phyloP scores from a whole-genome alignment of 2,888 invertebrate species.

The Athrips mouffetella region DNA sequence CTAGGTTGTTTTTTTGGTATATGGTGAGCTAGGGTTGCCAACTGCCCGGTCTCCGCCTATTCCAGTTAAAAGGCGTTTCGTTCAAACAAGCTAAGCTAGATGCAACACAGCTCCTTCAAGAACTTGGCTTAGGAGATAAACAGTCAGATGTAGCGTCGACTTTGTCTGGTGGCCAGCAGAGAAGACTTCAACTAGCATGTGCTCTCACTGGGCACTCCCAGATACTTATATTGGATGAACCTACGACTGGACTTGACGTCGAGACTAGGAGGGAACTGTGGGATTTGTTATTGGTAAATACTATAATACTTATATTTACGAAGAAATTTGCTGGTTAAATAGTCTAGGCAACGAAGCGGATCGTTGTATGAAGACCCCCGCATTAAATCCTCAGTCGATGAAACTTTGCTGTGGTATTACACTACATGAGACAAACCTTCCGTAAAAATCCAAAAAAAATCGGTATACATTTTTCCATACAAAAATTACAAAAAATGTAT shows the following conservation, averaged over 20 bases:
- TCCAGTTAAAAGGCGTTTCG: conserved; percentile 54
- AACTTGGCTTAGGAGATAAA: conserved; percentile 71
- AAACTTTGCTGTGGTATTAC: too few relatives aligned
- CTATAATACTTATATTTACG: too few relatives aligned
- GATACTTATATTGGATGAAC: conserved; percentile 84
- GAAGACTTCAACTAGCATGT: conserved; percentile 89
- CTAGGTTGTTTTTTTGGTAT: too few relatives aligned
- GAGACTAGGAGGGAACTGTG: conserved; percentile 46
- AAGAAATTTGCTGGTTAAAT: too few relatives aligned
- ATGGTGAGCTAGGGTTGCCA: too few relatives aligned
- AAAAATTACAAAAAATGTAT: too few relatives aligned
- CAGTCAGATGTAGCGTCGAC: conserved; percentile 50
- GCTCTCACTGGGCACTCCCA: conserved; percentile 89
- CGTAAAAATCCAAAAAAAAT: too few relatives aligned
- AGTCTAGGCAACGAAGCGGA: too few relatives aligned
- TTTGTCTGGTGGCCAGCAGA: conserved; percentile 92
- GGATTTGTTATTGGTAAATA: conserved; percentile 37
- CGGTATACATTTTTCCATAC: too few relatives aligned
- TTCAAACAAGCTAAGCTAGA: conserved; percentile 25
- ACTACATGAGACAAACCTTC: too few relatives aligned
- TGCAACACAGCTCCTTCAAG: conserved; percentile 29
- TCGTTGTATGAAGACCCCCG: too few relatives aligned
- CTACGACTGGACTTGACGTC: conserved; percentile 77
- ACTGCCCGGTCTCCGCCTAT: neutral
- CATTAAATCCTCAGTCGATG: too few relatives aligned